A percentile compares a stretch with the other conserved stretches of the same genome.
phyloP scores from a whole-genome alignment of 2,888 invertebrate species.

The Tethea ocularis region DNA sequence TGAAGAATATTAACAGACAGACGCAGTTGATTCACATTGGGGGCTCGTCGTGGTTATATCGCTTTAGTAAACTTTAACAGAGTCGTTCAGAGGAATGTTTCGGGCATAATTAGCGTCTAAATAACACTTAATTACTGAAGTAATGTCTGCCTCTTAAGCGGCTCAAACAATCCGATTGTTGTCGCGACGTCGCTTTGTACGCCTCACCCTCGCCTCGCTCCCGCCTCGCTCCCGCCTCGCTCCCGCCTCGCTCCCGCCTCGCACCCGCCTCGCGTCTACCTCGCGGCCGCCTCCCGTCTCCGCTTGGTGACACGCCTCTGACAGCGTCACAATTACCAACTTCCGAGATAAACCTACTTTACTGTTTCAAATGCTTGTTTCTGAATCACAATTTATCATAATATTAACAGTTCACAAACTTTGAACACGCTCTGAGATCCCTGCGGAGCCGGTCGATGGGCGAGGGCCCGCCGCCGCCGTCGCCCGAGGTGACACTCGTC shows the following conservation, averaged over 20 bases:
- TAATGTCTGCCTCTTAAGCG: slow-evolving; percentile 22
- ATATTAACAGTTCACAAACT: neutral
- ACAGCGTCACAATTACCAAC: slow-evolving; percentile 23
- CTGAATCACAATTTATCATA: slow-evolving; percentile 8
- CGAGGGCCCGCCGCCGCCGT: no score
- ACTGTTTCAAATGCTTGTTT: slow-evolving; percentile 4
- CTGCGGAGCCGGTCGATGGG: neutral
- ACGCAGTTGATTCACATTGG: neutral
- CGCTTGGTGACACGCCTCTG: slow-evolving; percentile 14
- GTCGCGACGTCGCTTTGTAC: slow-evolving; percentile 13
- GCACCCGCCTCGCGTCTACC: neutral
- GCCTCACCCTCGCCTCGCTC: neutral
- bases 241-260: slow-evolving; percentile 8
- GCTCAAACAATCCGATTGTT: slow-evolving; percentile 29
- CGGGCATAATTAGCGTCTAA: slow-evolving; percentile 10
- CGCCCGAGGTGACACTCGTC: neutral
- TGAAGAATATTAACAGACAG: neutral
- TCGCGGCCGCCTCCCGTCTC: slow-evolving; percentile 6
- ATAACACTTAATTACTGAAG: slow-evolving; percentile 35
- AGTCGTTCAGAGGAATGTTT: neutral
- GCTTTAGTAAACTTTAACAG: neutral
- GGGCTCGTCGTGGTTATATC: neutral
- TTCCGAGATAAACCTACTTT: slow-evolving; percentile 23
- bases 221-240: neutral
- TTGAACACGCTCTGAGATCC: neutral